A percentile compares a stretch with the other conserved stretches of the same genome.
These are phyloP conservation scores for Anhinga rufa DNA, from an alignment of 2,113 vertebrate genomes.

Conservation along the genomic window DNA sequence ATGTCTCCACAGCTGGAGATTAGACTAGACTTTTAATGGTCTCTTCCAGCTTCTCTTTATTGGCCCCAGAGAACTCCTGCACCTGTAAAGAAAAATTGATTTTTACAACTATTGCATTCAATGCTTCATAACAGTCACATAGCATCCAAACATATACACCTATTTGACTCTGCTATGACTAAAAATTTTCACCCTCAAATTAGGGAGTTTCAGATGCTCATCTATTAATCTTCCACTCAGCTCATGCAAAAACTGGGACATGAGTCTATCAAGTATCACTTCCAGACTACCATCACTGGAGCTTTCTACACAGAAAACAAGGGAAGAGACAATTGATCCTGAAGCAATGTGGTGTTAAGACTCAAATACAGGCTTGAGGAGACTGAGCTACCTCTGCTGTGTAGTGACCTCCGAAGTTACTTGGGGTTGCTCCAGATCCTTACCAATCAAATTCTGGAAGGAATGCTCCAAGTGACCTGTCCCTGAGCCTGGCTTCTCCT, in stretches of 20 bases:
- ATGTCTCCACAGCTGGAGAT: neutral
- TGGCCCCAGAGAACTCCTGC: slow-evolving; percentile 77
- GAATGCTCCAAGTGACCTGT: neutral
- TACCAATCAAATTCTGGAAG: neutral
- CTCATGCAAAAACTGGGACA: neutral
- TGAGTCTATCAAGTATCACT: neutral
- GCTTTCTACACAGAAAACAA: neutral
- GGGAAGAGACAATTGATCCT: neutral
- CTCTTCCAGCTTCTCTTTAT: slow-evolving; percentile 77
- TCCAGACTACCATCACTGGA: neutral
- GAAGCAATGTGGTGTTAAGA: neutral
- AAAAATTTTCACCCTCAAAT: neutral
- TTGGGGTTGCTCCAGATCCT: neutral
- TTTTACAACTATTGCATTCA: neutral
- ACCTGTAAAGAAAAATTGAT: slow-evolving; percentile 60
- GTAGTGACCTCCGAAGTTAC: neutral
- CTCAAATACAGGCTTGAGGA: neutral
- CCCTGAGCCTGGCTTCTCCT: neutral
- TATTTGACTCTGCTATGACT: neutral
- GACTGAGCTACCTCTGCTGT: no score
- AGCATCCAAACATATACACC: neutral
- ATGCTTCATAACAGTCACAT: neutral
- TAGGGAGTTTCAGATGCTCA: neutral
- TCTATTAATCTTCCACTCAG: neutral
- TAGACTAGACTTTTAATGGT: slow-evolving; percentile 68